Conservation (phyloP, 2,113 vertebrate genomes). For the Melanerpes aurifrons region DNA sequence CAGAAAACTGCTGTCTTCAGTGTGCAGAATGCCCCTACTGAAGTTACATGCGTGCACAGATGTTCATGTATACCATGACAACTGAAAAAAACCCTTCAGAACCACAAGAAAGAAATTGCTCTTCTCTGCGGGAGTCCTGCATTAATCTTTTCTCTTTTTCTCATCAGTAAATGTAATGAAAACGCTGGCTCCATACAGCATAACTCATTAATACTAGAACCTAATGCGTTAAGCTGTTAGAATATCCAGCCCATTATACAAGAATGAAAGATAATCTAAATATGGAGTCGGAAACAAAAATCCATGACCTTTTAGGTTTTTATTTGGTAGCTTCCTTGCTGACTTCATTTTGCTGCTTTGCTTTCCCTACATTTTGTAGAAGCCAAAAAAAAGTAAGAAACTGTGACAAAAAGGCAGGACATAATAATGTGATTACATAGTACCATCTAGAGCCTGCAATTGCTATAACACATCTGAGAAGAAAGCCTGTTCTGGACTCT, state of each 20-base stretch:
- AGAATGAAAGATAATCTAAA: slow-evolving; percentile 51
- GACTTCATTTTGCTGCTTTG: slow-evolving; percentile 40
- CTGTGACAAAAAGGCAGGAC: neutral
- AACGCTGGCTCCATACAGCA: neutral
- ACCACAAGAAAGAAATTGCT: neutral
- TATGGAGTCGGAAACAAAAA: slow-evolving; percentile 50
- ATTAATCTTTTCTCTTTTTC: neutral
- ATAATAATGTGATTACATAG: neutral
- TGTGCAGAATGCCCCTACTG: neutral
- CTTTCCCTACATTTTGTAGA: slow-evolving; percentile 40
- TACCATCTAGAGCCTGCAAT: slow-evolving; percentile 68
- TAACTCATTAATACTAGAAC: slow-evolving; percentile 38
- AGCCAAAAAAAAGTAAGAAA: neutral
- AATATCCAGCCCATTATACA: slow-evolving; percentile 17
- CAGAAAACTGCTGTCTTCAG: neutral
- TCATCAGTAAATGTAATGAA: neutral
- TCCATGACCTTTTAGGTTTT: slow-evolving; percentile 2
- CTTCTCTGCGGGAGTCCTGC: neutral
- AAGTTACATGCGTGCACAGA: neutral
- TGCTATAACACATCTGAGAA: neutral
- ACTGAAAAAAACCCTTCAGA: neutral
- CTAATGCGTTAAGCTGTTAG: slow-evolving; percentile 23
- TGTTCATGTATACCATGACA: neutral
- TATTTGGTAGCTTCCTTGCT: slow-evolving; percentile 12
- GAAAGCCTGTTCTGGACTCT: neutral